phyloP scores from a whole-genome alignment of 2,113 vertebrate genomes.

The Salvator merianae region DNA sequence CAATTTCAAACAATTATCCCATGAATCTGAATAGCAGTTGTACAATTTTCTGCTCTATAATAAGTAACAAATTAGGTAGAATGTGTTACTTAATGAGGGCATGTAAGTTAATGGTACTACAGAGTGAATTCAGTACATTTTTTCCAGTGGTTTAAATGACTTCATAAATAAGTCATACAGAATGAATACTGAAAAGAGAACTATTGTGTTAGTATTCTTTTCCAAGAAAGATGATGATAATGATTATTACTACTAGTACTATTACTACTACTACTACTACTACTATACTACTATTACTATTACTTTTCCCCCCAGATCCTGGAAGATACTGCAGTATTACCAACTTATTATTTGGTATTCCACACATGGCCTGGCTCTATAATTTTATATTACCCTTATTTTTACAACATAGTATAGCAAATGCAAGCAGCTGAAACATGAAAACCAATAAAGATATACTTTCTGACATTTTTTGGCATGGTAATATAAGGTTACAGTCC shows the following conservation, averaged over 20 bases:
- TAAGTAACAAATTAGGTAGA: slow-evolving; percentile 13
- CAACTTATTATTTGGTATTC: neutral
- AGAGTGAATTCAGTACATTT: neutral
- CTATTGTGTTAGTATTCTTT: neutral
- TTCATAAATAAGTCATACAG: slow-evolving; percentile 26
- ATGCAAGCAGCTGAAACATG: neutral
- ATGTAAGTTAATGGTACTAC: neutral
- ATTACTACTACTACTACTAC: too few species aligned
- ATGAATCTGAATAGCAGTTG: neutral
- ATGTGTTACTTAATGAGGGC: slow-evolving; percentile 11
- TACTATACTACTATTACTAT: too few species aligned
- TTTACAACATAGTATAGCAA: too few species aligned
- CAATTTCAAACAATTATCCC: neutral
- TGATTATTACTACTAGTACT: too few species aligned
- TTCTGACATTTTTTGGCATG: neutral
- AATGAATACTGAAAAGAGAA: slow-evolving; percentile 16
- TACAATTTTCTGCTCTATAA: neutral
- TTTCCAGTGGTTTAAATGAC: neutral
- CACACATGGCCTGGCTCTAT: neutral
- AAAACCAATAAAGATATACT: neutral
- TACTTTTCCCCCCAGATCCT: neutral
- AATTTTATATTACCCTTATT: too few species aligned
- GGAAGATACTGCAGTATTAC: neutral
- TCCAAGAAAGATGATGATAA: neutral
- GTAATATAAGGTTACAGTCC: neutral